A percentile compares a stretch with the other conserved stretches of the same genome.
Evolutionary conservation across 2,888 invertebrate genomes (phyloP).

Genomic region (Euzetes globulus): DNA sequence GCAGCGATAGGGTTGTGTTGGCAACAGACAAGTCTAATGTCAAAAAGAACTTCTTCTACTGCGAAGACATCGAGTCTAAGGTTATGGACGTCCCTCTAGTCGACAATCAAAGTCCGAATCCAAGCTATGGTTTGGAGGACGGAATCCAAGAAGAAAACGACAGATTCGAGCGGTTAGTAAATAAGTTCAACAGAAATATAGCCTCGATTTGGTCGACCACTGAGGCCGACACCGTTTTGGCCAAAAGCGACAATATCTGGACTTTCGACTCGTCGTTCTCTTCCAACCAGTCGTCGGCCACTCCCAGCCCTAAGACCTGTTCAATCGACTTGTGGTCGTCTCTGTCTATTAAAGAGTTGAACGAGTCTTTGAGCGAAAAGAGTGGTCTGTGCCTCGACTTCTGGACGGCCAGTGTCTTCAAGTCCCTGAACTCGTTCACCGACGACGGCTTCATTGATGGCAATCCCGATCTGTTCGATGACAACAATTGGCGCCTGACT

Average conservation of each 20-base stretch:
- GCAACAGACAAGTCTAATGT: too few relatives aligned
- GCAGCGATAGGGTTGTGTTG: too few relatives aligned
- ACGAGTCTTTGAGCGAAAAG: not conserved
- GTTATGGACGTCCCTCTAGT: not conserved
- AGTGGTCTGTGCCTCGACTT: not conserved
- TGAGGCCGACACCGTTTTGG: not conserved
- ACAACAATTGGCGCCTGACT: not conserved
- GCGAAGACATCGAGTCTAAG: not conserved
- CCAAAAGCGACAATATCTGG: slow-evolving; percentile 10
- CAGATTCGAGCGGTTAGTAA: slow-evolving; percentile 43
- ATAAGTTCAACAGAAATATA: slow-evolving; percentile 34
- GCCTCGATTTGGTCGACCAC: slow-evolving; percentile 34
- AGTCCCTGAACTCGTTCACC: not conserved
- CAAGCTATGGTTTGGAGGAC: slow-evolving; percentile 42
- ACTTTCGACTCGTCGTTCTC: slow-evolving; percentile 19
- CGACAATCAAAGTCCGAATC: not conserved
- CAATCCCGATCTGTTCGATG: not conserved
- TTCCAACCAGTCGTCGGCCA: slow-evolving; percentile 13
- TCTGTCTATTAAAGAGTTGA: not conserved
- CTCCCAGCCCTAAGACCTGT: slow-evolving; percentile 1
- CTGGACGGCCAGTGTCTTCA: not conserved
- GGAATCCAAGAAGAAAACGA: slow-evolving; percentile 43
- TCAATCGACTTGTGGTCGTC: slow-evolving; percentile 15
- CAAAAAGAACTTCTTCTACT: too few relatives aligned
- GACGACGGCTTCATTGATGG: slow-evolving; percentile 20